Evolutionary conservation across 2,888 invertebrate genomes (phyloP).

Genomic region (Formica aserva): DNA sequence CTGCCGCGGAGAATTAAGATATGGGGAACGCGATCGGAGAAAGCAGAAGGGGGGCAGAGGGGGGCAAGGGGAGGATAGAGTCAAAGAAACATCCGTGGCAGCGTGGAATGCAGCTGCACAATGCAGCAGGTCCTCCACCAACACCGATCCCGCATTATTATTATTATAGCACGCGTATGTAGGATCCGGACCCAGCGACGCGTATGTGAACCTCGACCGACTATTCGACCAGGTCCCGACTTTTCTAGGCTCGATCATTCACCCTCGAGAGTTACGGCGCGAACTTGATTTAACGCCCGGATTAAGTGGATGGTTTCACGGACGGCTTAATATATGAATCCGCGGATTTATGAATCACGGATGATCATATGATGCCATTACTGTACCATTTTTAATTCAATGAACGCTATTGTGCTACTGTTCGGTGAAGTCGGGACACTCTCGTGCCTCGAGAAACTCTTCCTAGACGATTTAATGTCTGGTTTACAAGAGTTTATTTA

Average conservation of each 20-base stretch:
- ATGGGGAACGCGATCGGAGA: slow-evolving; percentile 45
- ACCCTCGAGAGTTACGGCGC: slow-evolving; percentile 40
- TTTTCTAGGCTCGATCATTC: slow-evolving; percentile 52
- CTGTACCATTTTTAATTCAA: slow-evolving; percentile 40
- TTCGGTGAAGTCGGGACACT: not conserved
- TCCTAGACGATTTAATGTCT: slow-evolving; percentile 18
- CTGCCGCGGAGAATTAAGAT: slow-evolving; percentile 63
- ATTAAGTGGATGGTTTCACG: slow-evolving; percentile 46
- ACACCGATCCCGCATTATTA: slow-evolving; percentile 48
- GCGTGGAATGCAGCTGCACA: slow-evolving; percentile 75
- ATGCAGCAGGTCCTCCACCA: slow-evolving; percentile 70
- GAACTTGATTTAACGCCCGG: slow-evolving; percentile 52
- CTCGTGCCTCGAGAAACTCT: not conserved
- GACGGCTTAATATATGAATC: slow-evolving; percentile 44
- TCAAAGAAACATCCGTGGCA: slow-evolving; percentile 60
- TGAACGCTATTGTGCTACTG: slow-evolving; percentile 40
- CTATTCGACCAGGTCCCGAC: slow-evolving; percentile 30
- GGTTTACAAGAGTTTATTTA: slow-evolving; percentile 31
- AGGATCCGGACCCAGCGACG: slow-evolving; percentile 40
- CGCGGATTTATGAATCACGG: slow-evolving; percentile 51
- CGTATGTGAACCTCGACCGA: slow-evolving; percentile 8
- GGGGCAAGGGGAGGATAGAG: slow-evolving; percentile 45
- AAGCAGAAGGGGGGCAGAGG: slow-evolving; percentile 24
- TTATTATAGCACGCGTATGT: slow-evolving; percentile 64
- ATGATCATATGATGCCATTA: slow-evolving; percentile 30